Percentiles rank a stretch among this genome's conserved stretches.
These are phyloP conservation scores for Caiman crocodilus DNA, from an alignment of 2,797 vertebrate genomes.

Conservation along the genomic window DNA sequence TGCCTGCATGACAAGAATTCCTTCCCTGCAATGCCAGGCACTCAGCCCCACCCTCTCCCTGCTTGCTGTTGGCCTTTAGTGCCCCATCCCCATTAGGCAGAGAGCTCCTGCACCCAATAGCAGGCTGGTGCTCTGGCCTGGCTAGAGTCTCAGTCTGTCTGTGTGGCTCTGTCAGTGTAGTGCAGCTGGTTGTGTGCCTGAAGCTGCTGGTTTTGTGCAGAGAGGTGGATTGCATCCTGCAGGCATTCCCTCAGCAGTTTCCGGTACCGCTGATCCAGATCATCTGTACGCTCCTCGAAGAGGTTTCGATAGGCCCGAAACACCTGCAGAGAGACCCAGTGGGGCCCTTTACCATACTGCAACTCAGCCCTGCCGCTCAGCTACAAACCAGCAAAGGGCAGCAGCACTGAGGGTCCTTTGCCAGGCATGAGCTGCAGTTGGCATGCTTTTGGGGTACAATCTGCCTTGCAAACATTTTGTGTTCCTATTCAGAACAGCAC, in stretches of 20 bases:
- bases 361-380: background rate
- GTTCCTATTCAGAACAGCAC: background rate
- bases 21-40: background rate
- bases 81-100: too few species aligned
- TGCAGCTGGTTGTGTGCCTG: conserved; percentile 71
- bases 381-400: background rate
- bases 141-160: background rate
- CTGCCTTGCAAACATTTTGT: background rate
- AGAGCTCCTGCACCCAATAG: background rate
- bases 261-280: conserved; percentile 79
- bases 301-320: conserved; percentile 84
- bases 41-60: background rate
- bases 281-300: conserved; percentile 83
- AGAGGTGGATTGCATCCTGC: conserved; percentile 82
- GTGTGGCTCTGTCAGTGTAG: background rate
- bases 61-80: too few species aligned
- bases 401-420: background rate
- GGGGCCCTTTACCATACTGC: background rate
- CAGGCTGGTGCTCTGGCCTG: fast-evolving
- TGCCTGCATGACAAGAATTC: background rate
- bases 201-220: conserved; percentile 85
- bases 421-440: background rate
- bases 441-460: background rate
- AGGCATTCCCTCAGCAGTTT: conserved; percentile 84
- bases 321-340: conserved; percentile 75